Base-by-base conservation (phyloP, 2,797 vertebrate species). In the Pipistrellus pygmaeus region DNA sequence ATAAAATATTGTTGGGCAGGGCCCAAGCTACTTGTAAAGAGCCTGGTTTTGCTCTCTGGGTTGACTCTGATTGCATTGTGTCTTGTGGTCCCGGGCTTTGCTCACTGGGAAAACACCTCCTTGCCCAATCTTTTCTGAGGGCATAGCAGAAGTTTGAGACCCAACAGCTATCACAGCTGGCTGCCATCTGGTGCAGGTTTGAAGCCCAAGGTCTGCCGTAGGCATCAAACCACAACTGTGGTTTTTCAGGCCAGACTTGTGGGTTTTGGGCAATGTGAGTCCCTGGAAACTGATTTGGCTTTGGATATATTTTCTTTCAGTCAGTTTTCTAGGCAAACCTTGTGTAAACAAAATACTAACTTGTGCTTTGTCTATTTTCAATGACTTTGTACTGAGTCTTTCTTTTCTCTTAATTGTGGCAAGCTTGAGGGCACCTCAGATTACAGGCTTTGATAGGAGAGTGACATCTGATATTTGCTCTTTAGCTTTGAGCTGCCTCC, bases 141-240 rank as follows among this genome's bases (percentile, higher is more conserved):
- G 21, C 8, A 38, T 18, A 14, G 76, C 11, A 62, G 32, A 88
- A 76, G 27, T 32, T 41, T 20, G 10, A 66, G 38, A 25, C 38
- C n/a, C n/a, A 7, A 53, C 38, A 85, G 32, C 14, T 92, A 62
- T 84, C 71, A 80, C 41, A 15, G 71, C 51, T 6, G 1, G 44
- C 14, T 91, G 93, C 93, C 84, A 95, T 96, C 84, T 93, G 87
- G 51, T 91, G 5, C n/a, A 53, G 15, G 23, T 57, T 81, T 95
- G 41, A 46, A 95, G 72, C 35, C 53, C 71, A 68, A 14, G 32
- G 21, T 75, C 93, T 90, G 69, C 57, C 32, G 71, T 60, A 90
- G 64, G 2, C 92, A 88, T 84, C 84, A 38, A 95, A 88, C 66
- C 76, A 71, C 30, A 23, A 71, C 57, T 46, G 5, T 73, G 30